phyloP scores from a whole-genome alignment of 2,888 invertebrate genomes.

The Troides helena region DNA sequence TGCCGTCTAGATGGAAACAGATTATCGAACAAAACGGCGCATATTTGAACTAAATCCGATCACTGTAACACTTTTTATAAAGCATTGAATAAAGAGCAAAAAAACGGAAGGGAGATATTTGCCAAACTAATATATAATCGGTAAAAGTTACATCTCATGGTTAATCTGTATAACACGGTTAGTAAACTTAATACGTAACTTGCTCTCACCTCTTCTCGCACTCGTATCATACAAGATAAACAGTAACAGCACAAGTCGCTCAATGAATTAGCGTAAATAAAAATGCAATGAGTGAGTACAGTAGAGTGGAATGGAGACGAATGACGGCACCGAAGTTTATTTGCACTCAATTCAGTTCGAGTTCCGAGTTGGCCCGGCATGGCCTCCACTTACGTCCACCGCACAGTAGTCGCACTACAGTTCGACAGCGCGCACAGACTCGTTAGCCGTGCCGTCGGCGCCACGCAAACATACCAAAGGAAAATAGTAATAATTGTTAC shows the following conservation, averaged over 20 bases:
- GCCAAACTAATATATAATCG: too few relatives aligned
- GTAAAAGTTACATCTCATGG: too few relatives aligned
- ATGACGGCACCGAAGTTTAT: conserved; percentile 23
- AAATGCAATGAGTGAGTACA: conserved; percentile 38
- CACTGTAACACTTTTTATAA: too few relatives aligned
- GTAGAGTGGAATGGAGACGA: conserved; percentile 17
- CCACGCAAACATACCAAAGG: conserved; percentile 31
- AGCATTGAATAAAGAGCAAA: too few relatives aligned
- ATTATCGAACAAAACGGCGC: too few relatives aligned
- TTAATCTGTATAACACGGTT: conserved; percentile 12
- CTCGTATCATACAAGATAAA: conserved; percentile 42
- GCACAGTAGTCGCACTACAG: conserved; percentile 30
- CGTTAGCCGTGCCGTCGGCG: conserved; percentile 31
- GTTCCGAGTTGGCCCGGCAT: conserved; percentile 35
- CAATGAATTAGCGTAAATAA: conserved; percentile 48
- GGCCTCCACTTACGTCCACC: conserved; percentile 31
- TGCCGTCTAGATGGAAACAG: too few relatives aligned
- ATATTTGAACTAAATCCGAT: too few relatives aligned
- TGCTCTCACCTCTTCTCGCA: conserved; percentile 25
- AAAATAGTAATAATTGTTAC: conserved; percentile 43
- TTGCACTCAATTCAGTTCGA: conserved; percentile 32
- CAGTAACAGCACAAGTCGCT: conserved; percentile 47
- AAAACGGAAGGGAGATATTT: too few relatives aligned
- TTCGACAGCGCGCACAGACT: conserved; percentile 36
- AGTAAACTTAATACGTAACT: too few relatives aligned